A percentile compares a stretch with the other conserved stretches of the same genome.
Conservation (phyloP, 2,113 vertebrate species). For the Dermatemys mawii region DNA sequence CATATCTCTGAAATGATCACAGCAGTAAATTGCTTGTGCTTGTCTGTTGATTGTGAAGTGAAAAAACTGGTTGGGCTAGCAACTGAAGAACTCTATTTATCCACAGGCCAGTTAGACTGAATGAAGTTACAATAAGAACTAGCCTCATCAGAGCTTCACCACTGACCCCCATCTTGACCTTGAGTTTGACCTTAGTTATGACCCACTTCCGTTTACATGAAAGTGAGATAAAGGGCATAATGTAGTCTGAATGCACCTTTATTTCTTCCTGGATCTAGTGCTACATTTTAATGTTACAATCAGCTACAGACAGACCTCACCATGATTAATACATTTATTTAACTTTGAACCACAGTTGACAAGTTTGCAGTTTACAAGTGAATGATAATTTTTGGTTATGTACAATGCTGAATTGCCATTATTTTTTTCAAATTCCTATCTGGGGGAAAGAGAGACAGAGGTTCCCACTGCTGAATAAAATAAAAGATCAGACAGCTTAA, state of each 20-base stretch:
- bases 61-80: conserved; percentile 41
- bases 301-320: conserved; percentile 26
- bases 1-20: conserved; percentile 70
- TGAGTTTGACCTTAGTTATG: conserved; percentile 49
- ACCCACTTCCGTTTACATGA: conserved; percentile 44
- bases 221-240: conserved; percentile 29
- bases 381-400: background rate
- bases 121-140: conserved; percentile 11
- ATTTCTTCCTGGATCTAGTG: conserved; percentile 2
- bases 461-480: conserved; percentile 40
- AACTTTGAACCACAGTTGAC: background rate
- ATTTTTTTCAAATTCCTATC: conserved; percentile 36
- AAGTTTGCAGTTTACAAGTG: background rate
- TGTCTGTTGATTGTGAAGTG: conserved; percentile 69
- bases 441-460: background rate
- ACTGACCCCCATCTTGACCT: conserved; percentile 56
- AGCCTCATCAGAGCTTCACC: conserved; percentile 13
- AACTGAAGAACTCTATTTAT: conserved; percentile 71
- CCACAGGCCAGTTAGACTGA: conserved; percentile 55
- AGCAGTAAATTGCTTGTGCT: conserved; percentile 75
- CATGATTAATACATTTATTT: background rate
- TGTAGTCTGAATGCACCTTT: background rate
- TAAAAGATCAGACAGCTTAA: conserved; percentile 39
- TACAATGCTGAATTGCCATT: background rate
- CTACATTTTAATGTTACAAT: conserved; percentile 1